These are phyloP conservation scores for Urocitellus parryii DNA, from an alignment of 2,113 vertebrate species.

Conservation along the genomic window DNA sequence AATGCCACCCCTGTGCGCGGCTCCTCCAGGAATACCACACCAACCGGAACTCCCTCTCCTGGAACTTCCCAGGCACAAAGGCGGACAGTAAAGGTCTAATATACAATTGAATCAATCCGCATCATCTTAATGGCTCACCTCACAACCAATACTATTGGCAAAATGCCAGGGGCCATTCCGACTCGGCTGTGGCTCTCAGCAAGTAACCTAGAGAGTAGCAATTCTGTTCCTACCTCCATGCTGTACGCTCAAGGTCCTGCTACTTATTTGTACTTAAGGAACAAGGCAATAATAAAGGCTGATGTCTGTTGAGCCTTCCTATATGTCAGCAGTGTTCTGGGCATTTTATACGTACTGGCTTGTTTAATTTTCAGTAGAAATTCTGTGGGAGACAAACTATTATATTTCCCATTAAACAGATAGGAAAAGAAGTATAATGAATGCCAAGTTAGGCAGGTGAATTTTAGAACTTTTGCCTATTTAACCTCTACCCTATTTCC, in stretches of 20 bases:
- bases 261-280: neutral
- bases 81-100: no score
- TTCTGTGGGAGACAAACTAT: neutral
- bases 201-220: neutral
- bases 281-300: neutral
- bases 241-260: neutral
- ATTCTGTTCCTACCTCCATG: neutral
- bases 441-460: neutral
- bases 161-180: no score
- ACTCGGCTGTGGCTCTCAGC: no score
- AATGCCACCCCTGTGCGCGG: no score
- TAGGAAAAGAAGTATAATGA: neutral
- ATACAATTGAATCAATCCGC: no score
- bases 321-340: neutral
- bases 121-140: no score
- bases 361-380: conserved; percentile 27
- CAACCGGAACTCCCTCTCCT: no score
- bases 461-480: neutral
- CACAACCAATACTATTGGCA: no score
- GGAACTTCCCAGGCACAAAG: no score
- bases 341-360: neutral
- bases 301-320: neutral
- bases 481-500: neutral
- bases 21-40: no score
- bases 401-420: neutral